Conservation (phyloP, 1,140 invertebrate species). For the Bombus confusus region DNA sequence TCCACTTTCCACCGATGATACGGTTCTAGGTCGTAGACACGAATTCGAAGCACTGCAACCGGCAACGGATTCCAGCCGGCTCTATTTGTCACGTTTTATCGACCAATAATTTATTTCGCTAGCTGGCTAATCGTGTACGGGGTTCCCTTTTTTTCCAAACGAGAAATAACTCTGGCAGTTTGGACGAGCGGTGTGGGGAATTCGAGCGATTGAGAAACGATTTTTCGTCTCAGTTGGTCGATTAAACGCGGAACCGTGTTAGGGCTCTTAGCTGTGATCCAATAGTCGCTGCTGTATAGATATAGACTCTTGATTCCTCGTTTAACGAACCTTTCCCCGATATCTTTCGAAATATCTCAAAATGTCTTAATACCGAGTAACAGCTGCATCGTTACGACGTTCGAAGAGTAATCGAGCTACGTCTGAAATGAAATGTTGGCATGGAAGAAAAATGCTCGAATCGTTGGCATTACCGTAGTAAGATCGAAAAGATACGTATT, state of each 20-base stretch:
- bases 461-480: too few species aligned
- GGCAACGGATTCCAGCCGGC: constrained; percentile 17
- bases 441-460: too few species aligned
- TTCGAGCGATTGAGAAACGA: background rate
- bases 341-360: background rate
- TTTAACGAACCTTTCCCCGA: background rate
- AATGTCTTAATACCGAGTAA: too few species aligned
- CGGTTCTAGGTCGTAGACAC: background rate
- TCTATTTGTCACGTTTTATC: constrained; percentile 18
- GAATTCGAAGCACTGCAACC: constrained; percentile 10
- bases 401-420: too few species aligned
- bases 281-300: background rate
- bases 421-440: too few species aligned
- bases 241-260: background rate
- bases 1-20: constrained; percentile 32
- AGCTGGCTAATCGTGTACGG: background rate
- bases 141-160: background rate
- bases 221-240: background rate
- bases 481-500: too few species aligned
- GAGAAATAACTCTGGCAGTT: background rate
- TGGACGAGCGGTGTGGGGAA: background rate
- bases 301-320: background rate
- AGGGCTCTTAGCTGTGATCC: background rate
- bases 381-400: too few species aligned
- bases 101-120: constrained; percentile 3